Conservation (phyloP, 2,113 vertebrate genomes). For the Gallinago jamesoni region DNA sequence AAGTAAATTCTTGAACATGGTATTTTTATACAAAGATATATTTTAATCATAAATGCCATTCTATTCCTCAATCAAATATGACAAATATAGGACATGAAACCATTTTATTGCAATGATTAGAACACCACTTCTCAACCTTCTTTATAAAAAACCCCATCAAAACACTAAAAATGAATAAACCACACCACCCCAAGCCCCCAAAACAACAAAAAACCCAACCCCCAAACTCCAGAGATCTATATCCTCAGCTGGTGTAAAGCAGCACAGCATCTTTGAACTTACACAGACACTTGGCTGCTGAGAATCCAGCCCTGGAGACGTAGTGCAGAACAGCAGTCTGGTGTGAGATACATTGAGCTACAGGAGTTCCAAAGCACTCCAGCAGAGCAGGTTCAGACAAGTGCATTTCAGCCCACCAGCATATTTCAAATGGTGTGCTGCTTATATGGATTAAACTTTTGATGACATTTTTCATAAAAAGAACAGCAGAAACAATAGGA, state of each 20-base stretch:
- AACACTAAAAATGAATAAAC: neutral
- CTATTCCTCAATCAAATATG: slow-evolving; percentile 16
- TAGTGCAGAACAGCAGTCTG: neutral
- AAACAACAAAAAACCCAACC: neutral
- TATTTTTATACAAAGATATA: slow-evolving; percentile 54
- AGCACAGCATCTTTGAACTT: neutral
- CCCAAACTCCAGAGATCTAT: neutral
- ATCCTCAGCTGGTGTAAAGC: neutral
- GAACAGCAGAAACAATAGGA: neutral
- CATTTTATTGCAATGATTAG: slow-evolving; percentile 27
- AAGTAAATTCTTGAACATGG: slow-evolving; percentile 51
- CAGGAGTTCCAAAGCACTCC: neutral
- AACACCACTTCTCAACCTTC: slow-evolving; percentile 12
- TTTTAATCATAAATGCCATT: slow-evolving; percentile 48
- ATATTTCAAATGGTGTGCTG: neutral
- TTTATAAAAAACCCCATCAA: neutral
- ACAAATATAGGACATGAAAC: neutral
- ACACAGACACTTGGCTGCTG: neutral
- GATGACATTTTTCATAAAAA: neutral
- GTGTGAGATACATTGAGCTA: neutral
- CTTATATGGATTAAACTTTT: neutral
- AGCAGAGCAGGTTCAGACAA: neutral
- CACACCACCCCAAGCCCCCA: neutral
- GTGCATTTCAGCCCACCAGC: neutral
- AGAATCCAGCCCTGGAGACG: neutral